Conservation (phyloP, 2,888 invertebrate genomes). For the Amphimallon solstitiale region DNA sequence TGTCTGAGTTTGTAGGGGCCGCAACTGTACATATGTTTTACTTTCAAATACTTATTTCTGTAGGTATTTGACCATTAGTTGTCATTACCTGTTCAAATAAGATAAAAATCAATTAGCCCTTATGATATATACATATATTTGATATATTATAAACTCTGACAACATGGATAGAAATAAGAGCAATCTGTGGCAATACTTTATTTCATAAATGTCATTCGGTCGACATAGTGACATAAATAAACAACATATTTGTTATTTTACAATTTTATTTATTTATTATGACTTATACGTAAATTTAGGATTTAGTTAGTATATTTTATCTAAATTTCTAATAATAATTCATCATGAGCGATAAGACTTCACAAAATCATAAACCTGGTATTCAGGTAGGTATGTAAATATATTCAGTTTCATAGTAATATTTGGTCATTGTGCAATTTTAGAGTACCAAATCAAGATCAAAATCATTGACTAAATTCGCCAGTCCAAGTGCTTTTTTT, state of each 20-base stretch:
- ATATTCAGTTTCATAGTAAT: neutral
- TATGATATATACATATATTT: no score
- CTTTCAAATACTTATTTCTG: no score
- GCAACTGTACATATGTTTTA: no score
- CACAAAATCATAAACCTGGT: neutral
- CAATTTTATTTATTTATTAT: conserved; percentile 20
- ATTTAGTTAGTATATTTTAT: conserved; percentile 3
- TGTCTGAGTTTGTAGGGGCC: no score
- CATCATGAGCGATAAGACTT: conserved; percentile 21
- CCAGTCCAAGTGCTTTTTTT: conserved; percentile 28
- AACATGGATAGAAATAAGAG: no score
- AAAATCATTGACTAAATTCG: conserved; percentile 10
- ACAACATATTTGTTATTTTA: conserved; percentile 30
- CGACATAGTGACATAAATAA: conserved; percentile 25
- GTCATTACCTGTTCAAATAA: no score
- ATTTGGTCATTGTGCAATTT: neutral
- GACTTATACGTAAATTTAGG: no score
- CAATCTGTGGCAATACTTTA: no score
- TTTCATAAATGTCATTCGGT: conserved; percentile 12
- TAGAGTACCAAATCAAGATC: conserved; percentile 19
- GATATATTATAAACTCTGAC: no score
- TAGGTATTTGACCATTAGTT: no score
- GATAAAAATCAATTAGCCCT: no score
- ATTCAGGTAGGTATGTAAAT: neutral
- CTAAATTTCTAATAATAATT: conserved; percentile 12